Evolutionary conservation across 2,113 vertebrate species (phyloP).

Genomic region (Petromus typicus): DNA sequence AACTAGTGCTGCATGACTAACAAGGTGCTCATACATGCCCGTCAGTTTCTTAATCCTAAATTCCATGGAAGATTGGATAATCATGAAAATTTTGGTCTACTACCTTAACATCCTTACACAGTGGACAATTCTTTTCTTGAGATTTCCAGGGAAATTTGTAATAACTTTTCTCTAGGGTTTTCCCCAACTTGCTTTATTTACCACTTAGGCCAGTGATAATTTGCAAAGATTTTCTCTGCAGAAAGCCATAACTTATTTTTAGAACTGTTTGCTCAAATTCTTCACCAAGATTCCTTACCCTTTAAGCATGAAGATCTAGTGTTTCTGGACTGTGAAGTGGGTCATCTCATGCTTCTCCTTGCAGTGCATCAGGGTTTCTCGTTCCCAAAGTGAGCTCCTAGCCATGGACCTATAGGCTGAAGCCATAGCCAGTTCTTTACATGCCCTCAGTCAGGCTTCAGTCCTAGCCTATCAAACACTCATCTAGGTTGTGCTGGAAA

Average conservation of each 20-base stretch:
- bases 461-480: not conserved
- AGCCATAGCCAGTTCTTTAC: not conserved
- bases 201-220: slow-evolving; percentile 46
- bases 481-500: slow-evolving; percentile 7
- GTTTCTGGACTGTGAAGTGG: not conserved
- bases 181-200: slow-evolving; percentile 53
- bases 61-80: not conserved
- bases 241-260: slow-evolving; percentile 65
- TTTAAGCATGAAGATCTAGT: not conserved
- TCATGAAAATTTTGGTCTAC: not conserved
- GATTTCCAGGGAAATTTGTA: slow-evolving; percentile 42
- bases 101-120: slow-evolving; percentile 23
- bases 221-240: slow-evolving; percentile 44
- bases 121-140: slow-evolving; percentile 41
- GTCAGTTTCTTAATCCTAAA: not conserved
- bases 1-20: no score
- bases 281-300: not conserved
- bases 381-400: not conserved
- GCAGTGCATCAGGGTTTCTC: not conserved
- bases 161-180: slow-evolving; percentile 47
- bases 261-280: slow-evolving; percentile 37
- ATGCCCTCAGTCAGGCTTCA: not conserved
- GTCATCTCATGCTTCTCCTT: not conserved
- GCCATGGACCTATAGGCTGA: not conserved
- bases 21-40: not conserved